These are phyloP conservation scores for Aptenodytes patagonicus DNA, from an alignment of 2,113 vertebrate genomes.

Conservation along the genomic window DNA sequence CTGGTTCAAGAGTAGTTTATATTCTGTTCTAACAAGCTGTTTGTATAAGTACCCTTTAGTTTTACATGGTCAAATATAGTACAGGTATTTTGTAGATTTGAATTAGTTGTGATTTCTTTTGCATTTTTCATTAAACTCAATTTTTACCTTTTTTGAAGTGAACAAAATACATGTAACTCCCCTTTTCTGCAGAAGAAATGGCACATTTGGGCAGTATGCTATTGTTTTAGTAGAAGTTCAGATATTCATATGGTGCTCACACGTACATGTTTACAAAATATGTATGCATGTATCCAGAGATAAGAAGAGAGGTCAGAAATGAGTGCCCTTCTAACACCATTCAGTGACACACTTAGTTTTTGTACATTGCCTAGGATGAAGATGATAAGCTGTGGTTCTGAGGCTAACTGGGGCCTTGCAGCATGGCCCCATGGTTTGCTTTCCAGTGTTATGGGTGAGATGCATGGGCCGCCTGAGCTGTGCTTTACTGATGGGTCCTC, in stretches of 20 bases:
- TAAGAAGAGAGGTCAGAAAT: background rate
- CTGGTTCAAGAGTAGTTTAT: background rate
- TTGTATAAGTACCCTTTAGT: background rate
- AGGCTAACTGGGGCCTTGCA: background rate
- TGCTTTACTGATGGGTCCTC: background rate
- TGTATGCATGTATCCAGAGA: fast-evolving
- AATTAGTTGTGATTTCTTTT: background rate
- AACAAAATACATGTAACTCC: background rate
- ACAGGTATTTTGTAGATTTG: background rate
- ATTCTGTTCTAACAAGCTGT: background rate
- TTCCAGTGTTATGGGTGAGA: fast-evolving
- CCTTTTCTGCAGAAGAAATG: background rate
- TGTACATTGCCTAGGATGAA: background rate
- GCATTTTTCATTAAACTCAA: background rate
- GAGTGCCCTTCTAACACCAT: background rate
- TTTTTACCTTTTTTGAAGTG: background rate
- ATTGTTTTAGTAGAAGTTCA: background rate
- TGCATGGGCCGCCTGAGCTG: background rate
- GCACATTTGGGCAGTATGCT: background rate
- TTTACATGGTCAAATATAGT: background rate
- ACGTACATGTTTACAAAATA: fast-evolving
- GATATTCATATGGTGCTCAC: background rate
- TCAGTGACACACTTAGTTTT: background rate
- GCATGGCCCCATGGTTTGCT: background rate
- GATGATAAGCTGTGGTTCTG: background rate